Conservation (phyloP, 1,140 invertebrate species). For the Octopus sinensis region DNA sequence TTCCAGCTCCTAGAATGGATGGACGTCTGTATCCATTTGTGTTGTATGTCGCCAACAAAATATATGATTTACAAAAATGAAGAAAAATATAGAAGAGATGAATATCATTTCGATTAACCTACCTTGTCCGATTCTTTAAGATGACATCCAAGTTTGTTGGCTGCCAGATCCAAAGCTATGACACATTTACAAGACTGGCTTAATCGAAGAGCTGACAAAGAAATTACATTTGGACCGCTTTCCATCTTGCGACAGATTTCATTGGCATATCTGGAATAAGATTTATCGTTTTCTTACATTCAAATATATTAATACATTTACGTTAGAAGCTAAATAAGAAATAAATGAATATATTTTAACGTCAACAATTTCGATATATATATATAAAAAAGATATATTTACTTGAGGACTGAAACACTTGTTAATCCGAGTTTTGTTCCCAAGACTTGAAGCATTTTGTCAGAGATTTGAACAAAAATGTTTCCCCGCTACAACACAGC, state of each 20-base stretch:
- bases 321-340: too few relatives aligned
- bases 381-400: neutral
- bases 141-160: slow-evolving; percentile 17
- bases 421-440: neutral
- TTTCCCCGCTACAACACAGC: neutral
- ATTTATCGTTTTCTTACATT: too few relatives aligned
- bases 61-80: too few relatives aligned
- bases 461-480: neutral
- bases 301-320: too few relatives aligned
- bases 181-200: slow-evolving; percentile 31
- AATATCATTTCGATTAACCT: neutral
- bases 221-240: slow-evolving; percentile 22
- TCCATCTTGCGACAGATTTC: slow-evolving; percentile 29
- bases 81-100: too few relatives aligned
- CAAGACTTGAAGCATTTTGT: neutral
- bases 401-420: neutral
- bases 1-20: too few relatives aligned
- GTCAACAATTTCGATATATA: too few relatives aligned
- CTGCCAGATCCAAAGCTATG: slow-evolving; percentile 36
- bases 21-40: too few relatives aligned
- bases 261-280: slow-evolving; percentile 32
- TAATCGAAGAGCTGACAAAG: slow-evolving; percentile 25
- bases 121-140: neutral
- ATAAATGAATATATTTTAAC: too few relatives aligned
- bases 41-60: too few relatives aligned